A percentile compares a stretch with the other conserved stretches of the same genome.
Conservation (phyloP, 2,888 invertebrate genomes). For the Tubulanus polymorphus region DNA sequence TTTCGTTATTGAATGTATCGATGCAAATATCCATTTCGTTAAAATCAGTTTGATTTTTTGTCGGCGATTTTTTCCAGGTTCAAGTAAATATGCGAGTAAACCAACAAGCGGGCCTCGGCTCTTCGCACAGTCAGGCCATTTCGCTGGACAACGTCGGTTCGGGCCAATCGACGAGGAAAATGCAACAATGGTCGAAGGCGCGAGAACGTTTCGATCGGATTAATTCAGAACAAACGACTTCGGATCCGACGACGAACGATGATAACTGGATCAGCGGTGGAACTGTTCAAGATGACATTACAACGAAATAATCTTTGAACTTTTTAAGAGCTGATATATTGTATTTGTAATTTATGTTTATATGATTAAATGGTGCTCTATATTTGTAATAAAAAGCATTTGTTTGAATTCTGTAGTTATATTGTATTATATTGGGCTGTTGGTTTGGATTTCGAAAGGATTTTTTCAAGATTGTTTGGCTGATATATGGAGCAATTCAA, state of each 20-base stretch:
- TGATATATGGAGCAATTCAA: too few species aligned
- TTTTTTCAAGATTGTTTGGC: too few species aligned
- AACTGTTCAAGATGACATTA: background rate
- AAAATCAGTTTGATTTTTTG: background rate
- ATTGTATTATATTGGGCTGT: too few species aligned
- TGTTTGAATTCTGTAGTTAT: too few species aligned
- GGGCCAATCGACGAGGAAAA: background rate
- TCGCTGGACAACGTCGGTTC: conserved; percentile 6
- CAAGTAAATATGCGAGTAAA: conserved; percentile 9
- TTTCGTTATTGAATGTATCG: too few species aligned
- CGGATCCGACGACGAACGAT: background rate
- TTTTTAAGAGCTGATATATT: too few species aligned
- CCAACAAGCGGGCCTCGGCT: conserved; percentile 14
- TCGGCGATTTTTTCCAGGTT: conserved; percentile 4
- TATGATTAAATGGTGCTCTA: too few species aligned
- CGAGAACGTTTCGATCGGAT: conserved; percentile 7
- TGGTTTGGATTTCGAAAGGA: too few species aligned
- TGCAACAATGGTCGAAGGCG: conserved; percentile 9
- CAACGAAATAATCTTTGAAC: too few species aligned
- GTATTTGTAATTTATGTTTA: too few species aligned
- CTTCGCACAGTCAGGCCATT: background rate
- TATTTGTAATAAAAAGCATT: too few species aligned
- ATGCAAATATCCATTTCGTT: too few species aligned
- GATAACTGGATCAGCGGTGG: background rate
- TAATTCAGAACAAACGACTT: background rate